Base-by-base conservation (phyloP, 2,113 vertebrate genomes). In the Phalacrocorax pelagicus region DNA sequence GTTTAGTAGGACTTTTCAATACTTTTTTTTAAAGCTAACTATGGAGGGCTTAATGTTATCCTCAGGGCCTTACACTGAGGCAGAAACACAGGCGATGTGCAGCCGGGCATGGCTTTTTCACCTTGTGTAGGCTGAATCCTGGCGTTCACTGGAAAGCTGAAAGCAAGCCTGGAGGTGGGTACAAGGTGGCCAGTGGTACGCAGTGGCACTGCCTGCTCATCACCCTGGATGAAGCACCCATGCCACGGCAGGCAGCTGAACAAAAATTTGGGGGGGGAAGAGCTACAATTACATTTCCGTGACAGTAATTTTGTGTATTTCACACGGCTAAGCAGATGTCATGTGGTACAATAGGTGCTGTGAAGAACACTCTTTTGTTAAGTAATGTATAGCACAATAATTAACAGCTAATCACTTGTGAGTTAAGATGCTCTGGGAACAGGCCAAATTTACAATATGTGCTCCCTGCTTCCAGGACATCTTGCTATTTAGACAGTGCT, bases 381-480 rank as follows among this genome's bases (percentile, higher is more conserved):
- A 96, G 78, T 85, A 96, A 97, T 94, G 93, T 91, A 96, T 93
- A 92, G 70, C 82, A 71, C 85, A 78, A 94, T 96, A 95, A 97
- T 97, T 97, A 97, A 97, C 75, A 85, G 77, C 77, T 93, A 92
- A 87, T 92, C 90, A 54, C 73, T 92, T 46, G 74, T 29, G 7
- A 94, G 67, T 75, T 75, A 70, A 84, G 77, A 93, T 84, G 75
- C 59, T 94, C 96, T 93, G 72, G 95, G 92, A 96, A 69, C 85
- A 66, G 85, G 88, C 90, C 86, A 93, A 84, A 47, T 92, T 93
- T 13, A 0, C 67, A 88, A 63, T 32, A 42, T 73, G 42, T 71
- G 70, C 79, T 94, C 51, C 72, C 73, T 93, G 81, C 72, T 59
- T 94, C 38, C 62, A 89, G 71, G 80, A 93, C 89, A 66, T n/a